Base-by-base conservation (phyloP, 2,888 invertebrate species). In the Pollenia amentaria region DNA sequence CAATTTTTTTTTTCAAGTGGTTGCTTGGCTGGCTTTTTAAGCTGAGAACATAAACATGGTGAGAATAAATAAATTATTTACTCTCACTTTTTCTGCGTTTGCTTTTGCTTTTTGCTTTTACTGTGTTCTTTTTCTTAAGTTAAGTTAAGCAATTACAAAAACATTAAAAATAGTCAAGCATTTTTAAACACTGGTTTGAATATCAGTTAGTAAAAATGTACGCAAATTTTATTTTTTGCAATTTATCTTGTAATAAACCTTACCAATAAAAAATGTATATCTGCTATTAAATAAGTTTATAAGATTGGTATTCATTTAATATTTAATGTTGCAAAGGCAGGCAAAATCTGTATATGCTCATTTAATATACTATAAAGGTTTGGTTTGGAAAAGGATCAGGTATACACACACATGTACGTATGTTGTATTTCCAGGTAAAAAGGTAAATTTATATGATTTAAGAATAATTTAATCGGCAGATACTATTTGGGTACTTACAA, bases 401-500 rank as follows among this genome's bases (percentile, higher is more conserved):
- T 60, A 65, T 14, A 12, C 21, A 55, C 11, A 6, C 18, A 11
- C 18, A 7, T 55, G 53, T 21, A 29, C n/a, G n/a, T n/a, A n/a
- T n/a, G n/a, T n/a, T n/a, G 18, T 14, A 62, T 8, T 12, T 4
- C 4, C 4, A 29, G 2, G 1, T 12, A 21, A n/a, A 1, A 57
- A 73, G 57, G 29, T 42, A 8, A 42, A 55, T 53, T 53, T 42
- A 6, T 12, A 18, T 14, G 38, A 8, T 67, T 44, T 38, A 46
- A n/a, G 65, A 55, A 48, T 51, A 18, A 51, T 40, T 64, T 51
- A 10, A 11, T 57, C 18, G 46, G 6, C 29, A 29, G 29, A 14
- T n/a, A 12, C 11, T 12, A 21, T 3, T 21, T 51, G 40, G 40
- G 2, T 44, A 80, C 81, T 75, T 81, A 75, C 81, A 75, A 40